Evolutionary conservation across 2,113 vertebrate species (phyloP).

Genomic region (Dolichotis patagonum): DNA sequence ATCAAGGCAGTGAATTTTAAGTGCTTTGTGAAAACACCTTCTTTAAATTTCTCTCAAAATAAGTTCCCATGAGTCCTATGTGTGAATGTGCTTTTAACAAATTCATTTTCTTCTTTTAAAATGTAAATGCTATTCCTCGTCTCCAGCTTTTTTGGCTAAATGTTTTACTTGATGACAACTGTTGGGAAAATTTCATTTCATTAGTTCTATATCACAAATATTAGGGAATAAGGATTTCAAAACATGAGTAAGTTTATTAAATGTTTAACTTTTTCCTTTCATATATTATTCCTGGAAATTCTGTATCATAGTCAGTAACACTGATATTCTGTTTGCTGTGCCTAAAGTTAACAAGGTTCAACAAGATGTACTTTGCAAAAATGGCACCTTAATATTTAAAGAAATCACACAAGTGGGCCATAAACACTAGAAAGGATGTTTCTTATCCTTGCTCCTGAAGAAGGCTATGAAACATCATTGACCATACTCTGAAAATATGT

Average conservation of each 20-base stretch:
- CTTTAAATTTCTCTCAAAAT: constrained; percentile 56
- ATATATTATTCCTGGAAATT: constrained; percentile 6
- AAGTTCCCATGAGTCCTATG: constrained; percentile 6
- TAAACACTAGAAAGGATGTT: background rate
- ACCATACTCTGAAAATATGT: background rate
- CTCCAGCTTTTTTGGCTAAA: background rate
- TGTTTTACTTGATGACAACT: background rate
- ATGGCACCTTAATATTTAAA: background rate
- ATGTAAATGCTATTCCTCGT: background rate
- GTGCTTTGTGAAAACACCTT: constrained; percentile 54
- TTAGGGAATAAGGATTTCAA: background rate
- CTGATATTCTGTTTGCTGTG: background rate
- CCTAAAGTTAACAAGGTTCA: background rate
- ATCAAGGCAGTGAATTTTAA: constrained; percentile 56
- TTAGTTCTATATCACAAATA: background rate
- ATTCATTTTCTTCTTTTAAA: constrained; percentile 40
- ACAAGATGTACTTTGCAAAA: background rate
- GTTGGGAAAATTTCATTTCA: background rate
- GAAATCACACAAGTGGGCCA: background rate
- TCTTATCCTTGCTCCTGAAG: background rate
- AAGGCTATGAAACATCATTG: background rate
- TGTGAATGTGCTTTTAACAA: constrained; percentile 55
- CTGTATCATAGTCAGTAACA: background rate
- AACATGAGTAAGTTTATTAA: background rate
- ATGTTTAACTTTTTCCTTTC: background rate